Evolutionary conservation across 1,140 invertebrate genomes (phyloP).

Genomic region (Drosophila rufa): DNA sequence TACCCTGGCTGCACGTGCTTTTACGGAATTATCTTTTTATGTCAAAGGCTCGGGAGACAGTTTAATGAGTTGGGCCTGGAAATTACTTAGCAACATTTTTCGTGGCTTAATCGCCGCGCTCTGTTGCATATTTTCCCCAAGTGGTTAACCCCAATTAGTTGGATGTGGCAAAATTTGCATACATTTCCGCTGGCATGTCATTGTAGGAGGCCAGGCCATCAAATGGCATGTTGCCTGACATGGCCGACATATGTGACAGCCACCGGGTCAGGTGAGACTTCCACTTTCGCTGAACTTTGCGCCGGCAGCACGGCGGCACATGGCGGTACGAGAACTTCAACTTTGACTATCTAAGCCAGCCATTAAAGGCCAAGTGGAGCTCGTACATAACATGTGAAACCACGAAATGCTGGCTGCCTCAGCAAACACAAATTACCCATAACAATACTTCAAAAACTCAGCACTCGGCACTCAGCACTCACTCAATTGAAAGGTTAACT

Average conservation of each 20-base stretch:
- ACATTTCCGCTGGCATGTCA: conserved; percentile 50
- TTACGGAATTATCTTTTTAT: conserved; percentile 53
- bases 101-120: conserved; percentile 56
- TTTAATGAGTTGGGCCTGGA: conserved; percentile 61
- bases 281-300: conserved; percentile 51
- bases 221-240: conserved; percentile 69
- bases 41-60: conserved; percentile 62
- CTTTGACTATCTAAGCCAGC: conserved; percentile 9
- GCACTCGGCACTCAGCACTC: conserved; percentile 25
- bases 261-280: conserved; percentile 32
- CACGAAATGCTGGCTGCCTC: conserved; percentile 49
- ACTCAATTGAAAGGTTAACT: conserved; percentile 56
- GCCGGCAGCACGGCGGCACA: conserved; percentile 39
- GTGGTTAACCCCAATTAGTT: conserved; percentile 61
- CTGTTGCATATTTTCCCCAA: conserved; percentile 61
- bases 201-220: not conserved
- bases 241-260: conserved; percentile 51
- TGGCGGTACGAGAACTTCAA: conserved; percentile 11
- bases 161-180: conserved; percentile 54
- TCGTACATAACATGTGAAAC: conserved; percentile 25
- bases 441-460: conserved; percentile 69
- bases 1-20: conserved; percentile 58
- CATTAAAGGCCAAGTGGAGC: conserved; percentile 24
- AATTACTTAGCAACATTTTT: conserved; percentile 50
- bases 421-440: conserved; percentile 62